Base-by-base conservation (phyloP, 1,140 invertebrate species). In the Drosophila arizonae region DNA sequence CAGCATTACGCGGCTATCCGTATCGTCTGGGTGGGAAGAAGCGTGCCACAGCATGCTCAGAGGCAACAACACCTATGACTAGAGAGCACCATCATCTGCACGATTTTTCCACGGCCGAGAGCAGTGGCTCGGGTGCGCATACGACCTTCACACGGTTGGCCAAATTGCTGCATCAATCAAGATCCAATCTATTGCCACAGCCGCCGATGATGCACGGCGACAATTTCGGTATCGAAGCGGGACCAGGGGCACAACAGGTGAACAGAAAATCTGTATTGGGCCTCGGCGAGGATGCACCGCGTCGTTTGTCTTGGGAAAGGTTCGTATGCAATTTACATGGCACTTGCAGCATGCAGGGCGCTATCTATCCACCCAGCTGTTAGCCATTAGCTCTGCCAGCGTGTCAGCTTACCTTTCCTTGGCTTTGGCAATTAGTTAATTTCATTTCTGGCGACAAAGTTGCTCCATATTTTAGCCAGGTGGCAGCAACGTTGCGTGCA, bases 291-390 rank as follows among this genome's bases (percentile, higher is more conserved):
- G 91, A 92, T 56, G 82, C 91, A 67, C 94, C 94, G 17, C 92
- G 96, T 67, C 93, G 96, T 70, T 93, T 96, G 56, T 96, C 95
- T 80, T 96, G 95, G 95, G 96, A 96, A 91, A 94, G 95, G 95
- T 96, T 92, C 79, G 87, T 90, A 78, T 76, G 51, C 70, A 77
- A 79, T 79, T 64, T 86, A 76, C 70, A 54, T 64, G 39, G 10
- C 30, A 55, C 43, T 46, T 15, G 68, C 6, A 13, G 15, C 46
- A n/a, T 8, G 24, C 41, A 13, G n/a, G 5, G 10, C 17, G 11
- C 26, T 64, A 17, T 54, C 48, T 62, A 26, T 46, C 56, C 57
- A 56, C 66, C 54, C 11, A 30, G 6, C 52, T 48, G 8, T 36
- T 41, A 26, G 17, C 28, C 36, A 52, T 43, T 6, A 2, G 46